Base-by-base conservation (phyloP, 2,797 vertebrate genomes). In the Delichon dasypus region DNA sequence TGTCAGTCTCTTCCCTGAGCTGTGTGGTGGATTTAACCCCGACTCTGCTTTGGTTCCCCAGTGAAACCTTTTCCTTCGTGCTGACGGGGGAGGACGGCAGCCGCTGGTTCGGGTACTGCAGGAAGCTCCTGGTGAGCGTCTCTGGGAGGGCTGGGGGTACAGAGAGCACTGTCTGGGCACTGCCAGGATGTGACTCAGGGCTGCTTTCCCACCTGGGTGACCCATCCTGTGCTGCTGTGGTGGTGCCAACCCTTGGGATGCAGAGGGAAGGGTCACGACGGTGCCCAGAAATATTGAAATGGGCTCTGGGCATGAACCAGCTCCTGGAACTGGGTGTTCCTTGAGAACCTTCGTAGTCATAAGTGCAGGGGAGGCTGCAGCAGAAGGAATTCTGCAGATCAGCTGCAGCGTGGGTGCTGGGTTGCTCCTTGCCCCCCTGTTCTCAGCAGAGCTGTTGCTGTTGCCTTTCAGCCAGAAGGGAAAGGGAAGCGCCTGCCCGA, bases 71-170 rank as follows among this genome's bases (percentile, higher is more conserved):
- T 97, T 99, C 99, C 73, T 99, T 99, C 27, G 99, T 99, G 72
- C 97, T 99, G 96, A 99, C 99, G 15, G 99, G 99, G 51, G 99
- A 99, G 97, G 99, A 99, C 38, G 99, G 99, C 82, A 99, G 99
- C 95, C 99, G 99, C 87, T 99, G 99, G 98, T 99, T 99, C 96
- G 99, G 99, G 87, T 99, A 99, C 97, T 99, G 99, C 98, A 98
- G 98, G 93, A 99, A 99, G 97, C 99, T 99, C 90, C 96, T 99
- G 99, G 99, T 99, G 97, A 98, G 99, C 97, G 74, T n/a, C 45
- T 89, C 44, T 47, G 36, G 38, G n/a, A n/a, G 79, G 74, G 72
- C 32, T 73, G 55, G 38, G 75, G 7, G 25, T 20, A 7, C 73
- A 83, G 64, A 47, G 36, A 10, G 23, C 27, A 6, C 27, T 47